These are phyloP conservation scores for Lacerta viridis DNA, from an alignment of 2,797 vertebrate species.

Conservation along the genomic window DNA sequence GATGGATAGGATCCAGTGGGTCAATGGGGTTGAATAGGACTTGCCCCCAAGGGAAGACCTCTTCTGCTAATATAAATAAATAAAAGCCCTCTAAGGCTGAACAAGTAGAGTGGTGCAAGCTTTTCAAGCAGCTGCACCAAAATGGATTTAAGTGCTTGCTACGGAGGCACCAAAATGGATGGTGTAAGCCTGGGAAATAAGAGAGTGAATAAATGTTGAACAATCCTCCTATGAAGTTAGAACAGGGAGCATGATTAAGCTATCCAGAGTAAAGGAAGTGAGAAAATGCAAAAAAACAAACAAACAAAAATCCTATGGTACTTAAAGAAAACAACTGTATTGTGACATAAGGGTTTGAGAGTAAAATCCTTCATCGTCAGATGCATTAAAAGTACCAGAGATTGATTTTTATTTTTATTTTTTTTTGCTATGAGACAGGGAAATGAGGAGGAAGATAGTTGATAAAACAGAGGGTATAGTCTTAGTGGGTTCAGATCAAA, in stretches of 20 bases:
- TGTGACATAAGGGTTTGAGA: not conserved
- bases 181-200: not conserved
- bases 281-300: constrained; percentile 10
- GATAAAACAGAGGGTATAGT: not conserved
- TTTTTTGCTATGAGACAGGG: not conserved
- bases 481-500: not conserved
- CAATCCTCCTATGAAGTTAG: not conserved
- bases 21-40: not conserved
- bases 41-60: not conserved
- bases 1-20: not conserved
- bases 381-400: not conserved
- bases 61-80: not conserved
- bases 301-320: not conserved
- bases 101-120: no score
- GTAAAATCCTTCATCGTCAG: not conserved
- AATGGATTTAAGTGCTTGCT: not conserved
- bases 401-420: not conserved
- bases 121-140: no score
- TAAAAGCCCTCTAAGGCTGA: not conserved
- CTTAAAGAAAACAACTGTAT: not conserved
- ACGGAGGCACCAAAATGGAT: not conserved
- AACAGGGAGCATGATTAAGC: not conserved
- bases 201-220: not conserved
- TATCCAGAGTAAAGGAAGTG: constrained; percentile 8
- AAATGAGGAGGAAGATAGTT: not conserved